Evolutionary conservation across 2,888 invertebrate species (phyloP).

Genomic region (Drosophila antonietae): DNA sequence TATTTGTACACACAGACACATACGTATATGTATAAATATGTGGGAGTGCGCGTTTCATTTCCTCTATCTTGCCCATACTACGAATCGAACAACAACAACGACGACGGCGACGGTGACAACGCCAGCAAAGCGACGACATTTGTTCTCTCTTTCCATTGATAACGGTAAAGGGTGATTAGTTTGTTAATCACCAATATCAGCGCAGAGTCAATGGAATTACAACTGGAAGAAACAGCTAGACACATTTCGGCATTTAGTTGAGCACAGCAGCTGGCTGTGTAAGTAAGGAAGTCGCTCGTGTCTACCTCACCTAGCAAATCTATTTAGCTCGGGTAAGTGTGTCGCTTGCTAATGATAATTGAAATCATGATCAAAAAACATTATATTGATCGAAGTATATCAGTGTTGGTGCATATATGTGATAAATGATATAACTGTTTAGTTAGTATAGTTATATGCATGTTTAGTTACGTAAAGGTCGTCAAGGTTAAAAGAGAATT

Average conservation of each 20-base stretch:
- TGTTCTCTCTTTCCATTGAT: constrained; percentile 27
- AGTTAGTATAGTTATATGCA: not conserved
- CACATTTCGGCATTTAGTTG: constrained; percentile 35
- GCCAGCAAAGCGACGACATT: not conserved
- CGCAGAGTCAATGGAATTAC: constrained; percentile 21
- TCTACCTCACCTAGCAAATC: not conserved
- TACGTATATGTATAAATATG: constrained; percentile 31
- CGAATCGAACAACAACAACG: constrained; percentile 1
- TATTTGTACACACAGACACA: not conserved
- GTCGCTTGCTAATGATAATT: constrained; percentile 6
- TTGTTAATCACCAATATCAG: constrained; percentile 33
- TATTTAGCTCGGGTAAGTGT: constrained; percentile 21
- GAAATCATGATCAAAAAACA: not conserved
- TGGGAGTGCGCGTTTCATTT: constrained; percentile 16
- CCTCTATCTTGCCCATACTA: constrained; percentile 25
- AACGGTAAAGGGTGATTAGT: constrained; percentile 47
- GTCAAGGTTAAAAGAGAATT: constrained; percentile 8
- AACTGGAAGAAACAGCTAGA: constrained; percentile 15
- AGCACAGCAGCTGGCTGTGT: constrained; percentile 34
- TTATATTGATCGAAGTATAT: not conserved
- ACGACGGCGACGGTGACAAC: not conserved
- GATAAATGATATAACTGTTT: not conserved
- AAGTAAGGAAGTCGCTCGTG: constrained; percentile 16
- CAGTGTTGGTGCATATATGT: not conserved
- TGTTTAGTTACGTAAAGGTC: constrained; percentile 36